Percentiles rank a stretch among this genome's conserved stretches.
Evolutionary conservation across 1,140 invertebrate genomes (phyloP).

Genomic region (Drosophila saltans): DNA sequence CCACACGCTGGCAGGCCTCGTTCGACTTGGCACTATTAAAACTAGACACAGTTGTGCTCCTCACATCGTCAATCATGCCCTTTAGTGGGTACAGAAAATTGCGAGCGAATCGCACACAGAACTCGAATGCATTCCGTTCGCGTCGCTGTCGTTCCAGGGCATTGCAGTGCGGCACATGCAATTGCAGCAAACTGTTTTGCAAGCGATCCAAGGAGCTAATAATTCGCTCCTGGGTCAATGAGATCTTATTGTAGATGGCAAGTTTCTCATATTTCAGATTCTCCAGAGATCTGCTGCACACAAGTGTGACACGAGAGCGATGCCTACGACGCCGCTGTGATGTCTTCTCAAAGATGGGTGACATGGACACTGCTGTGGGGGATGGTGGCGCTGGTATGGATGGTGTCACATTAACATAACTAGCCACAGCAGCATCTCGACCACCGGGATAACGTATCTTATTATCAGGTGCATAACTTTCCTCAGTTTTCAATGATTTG

Average conservation of each 20-base stretch:
- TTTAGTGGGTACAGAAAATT: slow-evolving; percentile 72
- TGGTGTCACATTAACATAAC: too few relatives aligned
- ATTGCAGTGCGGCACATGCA: slow-evolving; percentile 43
- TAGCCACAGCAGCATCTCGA: slow-evolving; percentile 6
- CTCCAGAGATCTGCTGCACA: slow-evolving; percentile 59
- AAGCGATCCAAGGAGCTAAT: slow-evolving; percentile 60
- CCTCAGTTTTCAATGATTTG: neutral
- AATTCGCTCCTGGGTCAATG: slow-evolving; percentile 65
- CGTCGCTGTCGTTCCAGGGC: slow-evolving; percentile 51
- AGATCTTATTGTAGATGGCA: slow-evolving; percentile 65
- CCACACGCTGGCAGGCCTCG: slow-evolving; percentile 68
- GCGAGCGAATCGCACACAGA: slow-evolving; percentile 67
- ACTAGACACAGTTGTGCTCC: slow-evolving; percentile 38
- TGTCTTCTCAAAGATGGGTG: neutral
- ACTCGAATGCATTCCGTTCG: slow-evolving; percentile 69
- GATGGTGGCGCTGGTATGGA: neutral
- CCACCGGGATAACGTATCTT: slow-evolving; percentile 19
- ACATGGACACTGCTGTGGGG: too few relatives aligned
- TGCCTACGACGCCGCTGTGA: slow-evolving; percentile 33
- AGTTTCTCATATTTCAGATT: slow-evolving; percentile 67
- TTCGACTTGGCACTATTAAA: slow-evolving; percentile 67
- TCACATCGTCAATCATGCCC: slow-evolving; percentile 72
- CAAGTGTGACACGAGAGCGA: slow-evolving; percentile 4
- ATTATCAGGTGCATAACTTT: neutral
- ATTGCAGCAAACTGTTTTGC: slow-evolving; percentile 57